Conservation (phyloP, 2,797 vertebrate genomes). For the Falco concolor region DNA sequence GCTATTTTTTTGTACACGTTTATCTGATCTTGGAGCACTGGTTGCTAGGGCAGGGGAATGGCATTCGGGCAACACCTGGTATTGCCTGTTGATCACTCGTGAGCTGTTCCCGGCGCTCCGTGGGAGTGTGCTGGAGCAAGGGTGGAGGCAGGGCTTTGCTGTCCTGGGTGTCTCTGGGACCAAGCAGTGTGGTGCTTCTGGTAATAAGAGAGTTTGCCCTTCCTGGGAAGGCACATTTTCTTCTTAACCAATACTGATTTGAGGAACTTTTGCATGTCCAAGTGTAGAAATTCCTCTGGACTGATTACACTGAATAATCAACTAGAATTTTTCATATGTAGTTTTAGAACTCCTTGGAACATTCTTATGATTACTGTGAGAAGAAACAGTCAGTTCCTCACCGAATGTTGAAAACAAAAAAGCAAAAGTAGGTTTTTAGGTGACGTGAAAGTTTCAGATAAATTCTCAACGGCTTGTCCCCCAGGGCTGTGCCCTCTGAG, state of each 20-base stretch:
- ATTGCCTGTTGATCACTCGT: accelerated
- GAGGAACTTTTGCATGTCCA: neutral
- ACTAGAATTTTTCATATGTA: neutral
- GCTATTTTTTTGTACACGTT: neutral
- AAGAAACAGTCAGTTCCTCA: neutral
- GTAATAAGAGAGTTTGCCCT: neutral
- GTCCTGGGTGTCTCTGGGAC: accelerated
- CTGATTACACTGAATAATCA: neutral
- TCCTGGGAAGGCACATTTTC: neutral
- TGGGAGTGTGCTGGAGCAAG: neutral
- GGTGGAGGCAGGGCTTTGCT: neutral
- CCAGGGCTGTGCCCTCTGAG: neutral
- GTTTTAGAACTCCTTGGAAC: neutral
- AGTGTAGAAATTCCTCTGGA: neutral
- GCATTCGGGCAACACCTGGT: neutral
- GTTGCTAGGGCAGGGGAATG: neutral
- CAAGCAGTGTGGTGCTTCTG: neutral
- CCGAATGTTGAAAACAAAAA: neutral
- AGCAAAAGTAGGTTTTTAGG: neutral
- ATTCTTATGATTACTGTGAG: neutral
- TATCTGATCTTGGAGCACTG: neutral
- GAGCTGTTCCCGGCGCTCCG: neutral
- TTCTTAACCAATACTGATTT: neutral
- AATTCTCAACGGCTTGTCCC: neutral
- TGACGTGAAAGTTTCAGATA: neutral